Base-by-base conservation (phyloP, 2,888 invertebrate species). In the Tetragonisca angustula region DNA sequence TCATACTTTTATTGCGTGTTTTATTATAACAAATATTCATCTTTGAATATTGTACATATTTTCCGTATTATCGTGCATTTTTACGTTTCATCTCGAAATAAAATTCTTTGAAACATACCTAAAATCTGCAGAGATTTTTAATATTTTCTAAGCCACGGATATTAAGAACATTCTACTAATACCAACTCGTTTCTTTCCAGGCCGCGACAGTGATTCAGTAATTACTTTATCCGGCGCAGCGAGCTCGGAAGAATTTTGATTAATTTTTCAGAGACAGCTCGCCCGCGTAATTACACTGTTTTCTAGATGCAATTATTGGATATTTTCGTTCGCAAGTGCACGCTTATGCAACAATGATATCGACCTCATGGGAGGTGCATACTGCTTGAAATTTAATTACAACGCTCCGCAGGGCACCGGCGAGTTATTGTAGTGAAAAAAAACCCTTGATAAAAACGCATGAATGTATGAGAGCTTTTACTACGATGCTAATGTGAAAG, bases 341-440 rank as follows among this genome's bases (percentile, higher is more conserved):
- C 79, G 80, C 75, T 83, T 88, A 83, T 73, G 78, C 79, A 81
- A 81, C 83, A 86, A 86, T 88, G 80, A 74, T 87, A 87, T 87
- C 87, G 84, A 84, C 69, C 78, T 77, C 81, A 79, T 69, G 81
- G 69, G 76, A 80, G 79, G 81, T 81, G 80, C 81, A 81, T 73
- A 82, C 78, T 76, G 88, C 84, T 88, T 82, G 85, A 89, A 89
- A 88, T 88, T 88, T 88, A 88, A 88, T 88, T 88, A 88, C 81
- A 85, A 89, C 81, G 87, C 87, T 88, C 77, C 75, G 64, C 76
- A 85, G 85, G 64, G 52, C 64, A 71, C 68, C 1, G 43, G 68
- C 62, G 76, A 80, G 74, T 78, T 84, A 68, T 84, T 73, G 74
- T n/a, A 43, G 73, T 68, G 80, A 78, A 85, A 88, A 81, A 88